Evolutionary conservation across 1,140 invertebrate genomes (phyloP).

Genomic region (Sipha flava): DNA sequence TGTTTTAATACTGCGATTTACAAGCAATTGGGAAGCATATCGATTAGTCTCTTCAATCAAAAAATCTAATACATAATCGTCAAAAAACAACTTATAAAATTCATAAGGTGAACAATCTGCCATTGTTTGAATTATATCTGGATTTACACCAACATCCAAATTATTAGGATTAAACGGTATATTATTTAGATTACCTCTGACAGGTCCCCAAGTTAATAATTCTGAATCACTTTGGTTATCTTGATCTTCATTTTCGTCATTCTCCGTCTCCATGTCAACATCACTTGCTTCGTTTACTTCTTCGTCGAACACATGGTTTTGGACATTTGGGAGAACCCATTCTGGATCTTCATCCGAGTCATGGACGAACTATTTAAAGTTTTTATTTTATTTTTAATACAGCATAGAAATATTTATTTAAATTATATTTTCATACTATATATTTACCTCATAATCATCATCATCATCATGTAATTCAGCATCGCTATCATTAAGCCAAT

Average conservation of each 20-base stretch:
- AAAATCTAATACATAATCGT: slow-evolving; percentile 31
- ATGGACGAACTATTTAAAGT: background rate
- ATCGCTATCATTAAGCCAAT: background rate
- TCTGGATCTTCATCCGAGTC: background rate
- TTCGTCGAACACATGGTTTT: background rate
- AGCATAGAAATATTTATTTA: too few relatives aligned
- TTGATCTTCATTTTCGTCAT: too few relatives aligned
- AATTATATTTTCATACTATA: too few relatives aligned
- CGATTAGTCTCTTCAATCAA: slow-evolving; percentile 37
- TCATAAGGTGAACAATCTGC: background rate
- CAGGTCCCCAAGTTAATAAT: background rate
- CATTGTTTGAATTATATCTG: background rate
- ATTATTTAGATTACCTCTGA: background rate
- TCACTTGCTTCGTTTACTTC: background rate
- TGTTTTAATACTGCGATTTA: background rate
- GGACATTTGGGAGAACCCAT: background rate
- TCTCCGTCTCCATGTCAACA: too few relatives aligned
- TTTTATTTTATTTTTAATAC: too few relatives aligned
- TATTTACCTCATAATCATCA: background rate
- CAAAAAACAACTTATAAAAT: slow-evolving; percentile 6
- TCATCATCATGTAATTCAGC: background rate
- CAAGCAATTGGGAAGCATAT: slow-evolving; percentile 33
- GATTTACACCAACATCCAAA: background rate
- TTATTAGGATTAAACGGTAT: background rate
- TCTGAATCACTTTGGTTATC: background rate